Conservation (phyloP, 2,888 invertebrate genomes). For the Epistrophella euchroma region DNA sequence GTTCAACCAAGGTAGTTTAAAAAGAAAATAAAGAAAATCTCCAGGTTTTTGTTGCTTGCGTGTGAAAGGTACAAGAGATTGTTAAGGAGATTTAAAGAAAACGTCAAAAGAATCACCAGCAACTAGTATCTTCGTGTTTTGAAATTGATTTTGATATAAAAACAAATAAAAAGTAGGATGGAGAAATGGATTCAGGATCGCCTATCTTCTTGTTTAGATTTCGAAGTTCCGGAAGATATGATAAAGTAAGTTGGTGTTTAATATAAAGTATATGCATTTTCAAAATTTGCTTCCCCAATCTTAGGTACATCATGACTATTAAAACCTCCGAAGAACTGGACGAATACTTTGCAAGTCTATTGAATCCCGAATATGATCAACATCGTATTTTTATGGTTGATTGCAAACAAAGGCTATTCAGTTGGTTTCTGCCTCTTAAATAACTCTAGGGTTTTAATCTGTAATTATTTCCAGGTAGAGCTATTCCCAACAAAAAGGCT, state of each 20-base stretch:
- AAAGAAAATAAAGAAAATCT: no score
- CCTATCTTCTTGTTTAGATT: slow-evolving; percentile 87
- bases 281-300: background rate
- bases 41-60: no score
- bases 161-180: slow-evolving; percentile 83
- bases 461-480: slow-evolving; percentile 61
- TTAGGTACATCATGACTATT: slow-evolving; percentile 90
- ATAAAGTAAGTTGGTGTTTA: slow-evolving; percentile 85
- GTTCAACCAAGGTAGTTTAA: no score
- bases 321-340: slow-evolving; percentile 89
- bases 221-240: slow-evolving; percentile 89
- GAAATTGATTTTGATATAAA: background rate
- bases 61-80: no score
- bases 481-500: slow-evolving; percentile 77
- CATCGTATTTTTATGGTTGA: slow-evolving; percentile 88
- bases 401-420: slow-evolving; percentile 85
- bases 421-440: slow-evolving; percentile 76
- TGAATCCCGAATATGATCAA: slow-evolving; percentile 88
- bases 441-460: background rate
- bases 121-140: no score
- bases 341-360: slow-evolving; percentile 90
- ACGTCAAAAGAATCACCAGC: no score
- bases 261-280: background rate
- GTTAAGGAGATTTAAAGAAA: no score
- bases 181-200: slow-evolving; percentile 88